Evolutionary conservation across 2,888 invertebrate genomes (phyloP), one percentile per base, ranked within the genome.

Genomic region (Polyploca ridens): DNA sequence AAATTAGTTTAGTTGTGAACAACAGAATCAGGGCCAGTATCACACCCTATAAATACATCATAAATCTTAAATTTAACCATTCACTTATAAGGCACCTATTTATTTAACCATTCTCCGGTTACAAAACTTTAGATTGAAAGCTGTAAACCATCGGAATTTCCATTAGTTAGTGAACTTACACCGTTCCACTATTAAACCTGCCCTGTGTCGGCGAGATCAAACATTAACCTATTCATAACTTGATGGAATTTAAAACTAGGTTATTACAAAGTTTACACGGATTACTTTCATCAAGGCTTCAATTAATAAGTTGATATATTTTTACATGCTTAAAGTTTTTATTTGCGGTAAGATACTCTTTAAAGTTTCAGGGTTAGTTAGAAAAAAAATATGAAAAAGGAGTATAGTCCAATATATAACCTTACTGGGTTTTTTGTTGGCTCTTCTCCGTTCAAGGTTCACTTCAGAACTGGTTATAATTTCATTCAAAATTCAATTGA

Each of bases 71-170:
- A 46, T 6, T 46, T 46, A n/a, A n/a, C 46, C 46, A 41, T 41
- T 38, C 13, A 38, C 19, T 60, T 19, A 60, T 41, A 60, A 60
- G 58, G 58, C 13, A 38, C 16, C 38, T 38, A 38, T 16, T 16
- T 16, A 38, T 16, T 27, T 19, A 27, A 44, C 27, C 10, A 27
- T 61, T 19, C 41, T 61, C 44, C 13, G 41, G 27, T 19, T 14
- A 13, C 7, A 19, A 35, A 44, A 61, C 27, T 61, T 61, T 61
- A 19, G 38, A 61, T 61, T 61, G 41, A 61, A 61, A 61, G 11
- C 27, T 54, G 7, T 54, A 10, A 74, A 68, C 75, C 72, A 65
- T 54, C 61, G 77, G 76, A 73, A 76, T 76, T 77, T 77, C 75
- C 76, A 75, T 75, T 74, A 74, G 69, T 70, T 66, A 58, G 66